phyloP scores from a whole-genome alignment of 2,797 vertebrate genomes.

The Cuniculus paca region DNA sequence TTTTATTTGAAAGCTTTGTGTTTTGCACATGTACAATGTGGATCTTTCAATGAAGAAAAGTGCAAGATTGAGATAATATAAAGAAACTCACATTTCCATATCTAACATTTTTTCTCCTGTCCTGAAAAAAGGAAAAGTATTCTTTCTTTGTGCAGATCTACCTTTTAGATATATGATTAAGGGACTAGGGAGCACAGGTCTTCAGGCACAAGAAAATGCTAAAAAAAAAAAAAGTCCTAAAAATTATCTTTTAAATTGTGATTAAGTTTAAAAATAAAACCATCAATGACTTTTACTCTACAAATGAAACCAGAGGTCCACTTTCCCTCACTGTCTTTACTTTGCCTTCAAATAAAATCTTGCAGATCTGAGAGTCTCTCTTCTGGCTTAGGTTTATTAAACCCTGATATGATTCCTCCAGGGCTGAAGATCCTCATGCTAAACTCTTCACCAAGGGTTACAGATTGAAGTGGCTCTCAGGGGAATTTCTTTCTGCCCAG shows the following conservation, averaged over 20 bases:
- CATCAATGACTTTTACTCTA: slow-evolving; percentile 60
- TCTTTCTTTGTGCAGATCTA: slow-evolving; percentile 41
- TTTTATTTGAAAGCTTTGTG: slow-evolving; percentile 52
- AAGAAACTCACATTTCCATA: slow-evolving; percentile 17
- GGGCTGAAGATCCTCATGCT: slow-evolving; percentile 64
- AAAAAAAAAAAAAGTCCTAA: too few species aligned
- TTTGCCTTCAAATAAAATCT: slow-evolving; percentile 75
- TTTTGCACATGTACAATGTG: slow-evolving; percentile 48
- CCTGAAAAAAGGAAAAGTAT: neutral
- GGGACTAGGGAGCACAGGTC: neutral
- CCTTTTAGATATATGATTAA: slow-evolving; percentile 41
- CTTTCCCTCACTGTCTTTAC: slow-evolving; percentile 51
- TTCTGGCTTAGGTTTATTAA: slow-evolving; percentile 78
- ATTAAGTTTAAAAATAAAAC: slow-evolving; percentile 79
- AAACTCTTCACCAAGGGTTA: slow-evolving; percentile 79
- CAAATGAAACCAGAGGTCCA: slow-evolving; percentile 68
- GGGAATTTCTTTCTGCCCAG: slow-evolving; percentile 71
- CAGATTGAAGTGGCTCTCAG: slow-evolving; percentile 52
- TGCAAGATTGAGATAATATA: neutral
- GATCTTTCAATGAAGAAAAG: slow-evolving; percentile 32
- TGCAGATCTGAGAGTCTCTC: slow-evolving; percentile 65
- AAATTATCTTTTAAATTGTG: slow-evolving; percentile 72
- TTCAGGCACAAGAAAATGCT: slow-evolving; percentile 31
- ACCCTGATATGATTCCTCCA: slow-evolving; percentile 70
- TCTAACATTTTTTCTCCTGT: neutral